A percentile compares a stretch with the other conserved stretches of the same genome.
phyloP scores from a whole-genome alignment of 2,888 invertebrate species.

The Drosophila macrothrix region DNA sequence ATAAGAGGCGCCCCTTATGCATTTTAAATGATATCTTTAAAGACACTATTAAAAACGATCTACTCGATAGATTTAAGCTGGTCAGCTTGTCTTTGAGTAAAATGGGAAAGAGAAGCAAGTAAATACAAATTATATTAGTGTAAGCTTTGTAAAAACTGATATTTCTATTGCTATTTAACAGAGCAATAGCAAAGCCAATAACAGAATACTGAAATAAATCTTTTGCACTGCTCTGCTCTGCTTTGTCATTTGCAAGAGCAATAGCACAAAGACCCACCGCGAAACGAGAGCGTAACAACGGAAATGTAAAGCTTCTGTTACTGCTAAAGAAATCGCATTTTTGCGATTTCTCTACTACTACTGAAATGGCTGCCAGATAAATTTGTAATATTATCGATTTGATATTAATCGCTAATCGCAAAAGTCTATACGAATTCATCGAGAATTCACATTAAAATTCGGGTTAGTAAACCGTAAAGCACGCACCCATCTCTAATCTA shows the following conservation, averaged over 20 bases:
- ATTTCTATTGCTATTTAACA: background rate
- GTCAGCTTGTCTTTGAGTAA: background rate
- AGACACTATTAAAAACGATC: background rate
- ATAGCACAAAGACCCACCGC: background rate
- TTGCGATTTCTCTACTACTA: background rate
- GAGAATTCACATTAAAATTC: background rate
- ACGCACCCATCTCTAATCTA: background rate
- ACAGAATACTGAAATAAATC: background rate
- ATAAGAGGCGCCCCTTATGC: background rate
- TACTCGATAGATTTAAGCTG: background rate
- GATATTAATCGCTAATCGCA: background rate
- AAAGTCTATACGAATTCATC: background rate
- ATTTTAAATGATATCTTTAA: background rate
- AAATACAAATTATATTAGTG: background rate
- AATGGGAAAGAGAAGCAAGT: background rate
- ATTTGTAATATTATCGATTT: background rate
- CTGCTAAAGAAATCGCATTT: background rate
- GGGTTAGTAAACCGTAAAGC: background rate
- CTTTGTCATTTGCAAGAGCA: background rate
- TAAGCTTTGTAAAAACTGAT: background rate
- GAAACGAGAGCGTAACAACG: no score
- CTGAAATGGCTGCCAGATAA: background rate
- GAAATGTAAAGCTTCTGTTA: background rate
- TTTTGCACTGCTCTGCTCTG: background rate
- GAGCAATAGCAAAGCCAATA: background rate